A percentile compares a stretch with the other conserved stretches of the same genome.
These are phyloP conservation scores for Enteromius fasciolatus DNA, from an alignment of 2,797 vertebrate species.

Conservation along the genomic window DNA sequence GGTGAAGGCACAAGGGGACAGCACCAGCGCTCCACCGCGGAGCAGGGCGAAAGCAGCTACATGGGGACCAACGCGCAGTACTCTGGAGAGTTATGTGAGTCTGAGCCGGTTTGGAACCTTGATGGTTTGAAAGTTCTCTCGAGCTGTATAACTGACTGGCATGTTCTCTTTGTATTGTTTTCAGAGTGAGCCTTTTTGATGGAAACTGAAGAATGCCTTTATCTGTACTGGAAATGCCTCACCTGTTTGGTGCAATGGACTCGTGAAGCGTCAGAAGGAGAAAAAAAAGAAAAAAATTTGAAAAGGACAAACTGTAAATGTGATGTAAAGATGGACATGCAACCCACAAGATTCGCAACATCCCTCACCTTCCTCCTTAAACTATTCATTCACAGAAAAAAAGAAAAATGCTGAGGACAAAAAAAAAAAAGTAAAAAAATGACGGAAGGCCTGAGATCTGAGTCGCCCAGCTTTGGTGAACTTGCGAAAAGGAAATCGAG, in stretches of 20 bases:
- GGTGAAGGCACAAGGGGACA: conserved; percentile 84
- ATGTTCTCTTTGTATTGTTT: conserved; percentile 3
- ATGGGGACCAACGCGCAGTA: conserved; percentile 91
- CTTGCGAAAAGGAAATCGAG: conserved; percentile 77
- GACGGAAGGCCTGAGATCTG: conserved; percentile 59
- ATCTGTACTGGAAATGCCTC: conserved; percentile 82
- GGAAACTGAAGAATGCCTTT: conserved; percentile 73
- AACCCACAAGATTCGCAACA: conserved; percentile 82
- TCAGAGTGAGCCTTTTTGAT: conserved; percentile 84
- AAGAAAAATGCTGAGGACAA: conserved; percentile 72
- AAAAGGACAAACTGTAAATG: conserved; percentile 90
- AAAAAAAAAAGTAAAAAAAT: conserved; percentile 66
- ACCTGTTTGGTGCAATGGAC: conserved; percentile 84
- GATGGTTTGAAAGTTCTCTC: background rate
- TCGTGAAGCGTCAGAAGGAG: conserved; percentile 74
- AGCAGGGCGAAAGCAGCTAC: conserved; percentile 89
- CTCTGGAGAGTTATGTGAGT: conserved; percentile 97
- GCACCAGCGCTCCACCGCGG: conserved; percentile 88
- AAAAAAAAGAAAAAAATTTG: conserved; percentile 62
- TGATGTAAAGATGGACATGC: conserved; percentile 98
- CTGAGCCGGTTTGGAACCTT: background rate
- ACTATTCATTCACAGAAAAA: conserved; percentile 57
- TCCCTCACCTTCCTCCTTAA: conserved; percentile 54
- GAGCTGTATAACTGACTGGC: background rate
- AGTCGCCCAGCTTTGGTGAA: conserved; percentile 74